Conservation (phyloP, 2,113 vertebrate species). For the Paramormyrops kingsleyae region DNA sequence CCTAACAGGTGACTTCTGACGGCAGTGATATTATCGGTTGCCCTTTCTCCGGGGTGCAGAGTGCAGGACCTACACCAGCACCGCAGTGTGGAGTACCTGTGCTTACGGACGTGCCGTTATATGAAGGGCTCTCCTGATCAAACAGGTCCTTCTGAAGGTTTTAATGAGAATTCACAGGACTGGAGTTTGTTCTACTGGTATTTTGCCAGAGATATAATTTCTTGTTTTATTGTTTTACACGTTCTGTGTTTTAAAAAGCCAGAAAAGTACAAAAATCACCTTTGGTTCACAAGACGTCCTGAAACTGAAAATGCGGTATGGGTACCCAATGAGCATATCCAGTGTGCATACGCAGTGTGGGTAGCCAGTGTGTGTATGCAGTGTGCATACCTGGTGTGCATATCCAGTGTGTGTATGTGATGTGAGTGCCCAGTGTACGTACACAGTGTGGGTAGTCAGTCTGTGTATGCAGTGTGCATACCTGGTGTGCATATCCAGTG, state of each 20-base stretch:
- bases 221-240: not conserved
- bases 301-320: not conserved
- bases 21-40: not conserved
- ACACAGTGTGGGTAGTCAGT: no score
- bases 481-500: not conserved
- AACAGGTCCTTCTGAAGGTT: not conserved
- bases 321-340: not conserved
- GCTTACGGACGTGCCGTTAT: not conserved
- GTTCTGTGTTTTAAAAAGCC: not conserved
- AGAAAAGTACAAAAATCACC: not conserved
- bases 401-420: not conserved
- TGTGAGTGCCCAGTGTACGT: not conserved
- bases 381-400: not conserved
- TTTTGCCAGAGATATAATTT: not conserved
- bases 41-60: not conserved
- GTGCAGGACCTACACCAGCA: not conserved
- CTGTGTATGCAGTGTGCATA: no score
- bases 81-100: not conserved
- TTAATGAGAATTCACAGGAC: not conserved
- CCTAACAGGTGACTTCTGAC: slow-evolving; percentile 3
- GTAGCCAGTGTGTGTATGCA: no score
- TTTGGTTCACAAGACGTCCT: not conserved
- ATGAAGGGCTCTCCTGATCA: not conserved
- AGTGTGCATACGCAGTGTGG: not conserved
- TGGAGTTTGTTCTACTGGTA: not conserved